Evolutionary conservation across 2,888 invertebrate genomes (phyloP), one percentile per base, ranked within the genome.

Genomic region (Lasioglossum morio): DNA sequence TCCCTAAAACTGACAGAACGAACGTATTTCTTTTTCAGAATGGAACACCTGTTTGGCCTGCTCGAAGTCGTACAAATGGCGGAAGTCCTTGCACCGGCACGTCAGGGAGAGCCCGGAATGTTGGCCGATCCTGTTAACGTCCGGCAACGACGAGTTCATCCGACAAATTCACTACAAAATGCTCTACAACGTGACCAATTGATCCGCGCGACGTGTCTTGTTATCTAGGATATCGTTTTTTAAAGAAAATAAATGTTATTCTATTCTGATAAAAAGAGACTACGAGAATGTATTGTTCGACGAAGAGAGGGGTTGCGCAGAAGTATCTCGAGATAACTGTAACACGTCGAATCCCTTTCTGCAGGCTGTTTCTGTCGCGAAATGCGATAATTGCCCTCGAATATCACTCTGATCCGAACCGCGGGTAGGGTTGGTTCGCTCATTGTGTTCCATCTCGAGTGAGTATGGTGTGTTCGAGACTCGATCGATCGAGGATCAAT

Each of bases 51-150:
- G 95, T 89, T 87, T 93, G 85, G 94, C 94, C 82, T 95, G 95
- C 82, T 92, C 92, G 46, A 95, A 95, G 78, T 92, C 94, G 19
- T 95, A 95, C 92, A 95, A 95, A 83, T 95, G 95, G 94, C 94
- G 93, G 90, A 94, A 94, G 79, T 95, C 95, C 3, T 88, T 95
- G 78, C 93, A 94, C 76, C 93, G 95, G 48, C 95, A 95, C 85
- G 92, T 95, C 0, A 92, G 95, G 37, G 94, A 95, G 75, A 94
- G 90, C 53, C 94, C 94, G 14, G 94, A 94, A 70, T 95, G 95
- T 86, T 95, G 95, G 95, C 95, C 95, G 27, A 82, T 93, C 46
- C 92, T 95, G 4, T 88, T 95, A 14, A 93, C 90, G 4, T 93
- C 94, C 30, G 94, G 94, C 43, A 92, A 94, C 79, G 92, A 92